Percentiles rank a stretch among this genome's conserved stretches.
These are phyloP conservation scores for Sterrhoptilus dennistouni DNA, from an alignment of 2,113 vertebrate species.

Conservation along the genomic window DNA sequence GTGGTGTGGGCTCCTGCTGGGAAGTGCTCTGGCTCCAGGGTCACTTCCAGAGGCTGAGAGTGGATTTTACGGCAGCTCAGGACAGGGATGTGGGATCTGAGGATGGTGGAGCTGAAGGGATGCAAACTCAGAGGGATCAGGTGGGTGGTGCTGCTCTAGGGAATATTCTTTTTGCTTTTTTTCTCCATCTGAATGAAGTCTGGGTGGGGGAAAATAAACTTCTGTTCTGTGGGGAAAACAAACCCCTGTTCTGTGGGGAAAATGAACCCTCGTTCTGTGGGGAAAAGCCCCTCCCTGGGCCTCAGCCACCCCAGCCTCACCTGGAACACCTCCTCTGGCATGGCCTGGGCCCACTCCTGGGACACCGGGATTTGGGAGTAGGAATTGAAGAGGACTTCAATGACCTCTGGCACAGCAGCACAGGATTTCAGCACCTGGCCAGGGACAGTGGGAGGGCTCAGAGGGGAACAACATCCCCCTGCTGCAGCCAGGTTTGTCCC, in stretches of 20 bases:
- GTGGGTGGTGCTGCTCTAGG: not conserved
- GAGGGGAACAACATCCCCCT: accelerated
- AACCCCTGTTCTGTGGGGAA: not conserved
- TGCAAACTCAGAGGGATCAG: not conserved
- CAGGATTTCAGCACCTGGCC: conserved; percentile 75
- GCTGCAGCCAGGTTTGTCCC: not conserved
- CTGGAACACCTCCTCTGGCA: conserved; percentile 71
- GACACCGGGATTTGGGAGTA: conserved; percentile 67
- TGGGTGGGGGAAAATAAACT: not conserved
- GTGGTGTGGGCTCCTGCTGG: not conserved
- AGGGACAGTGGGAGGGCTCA: accelerated
- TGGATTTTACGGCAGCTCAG: not conserved
- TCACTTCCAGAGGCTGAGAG: not conserved
- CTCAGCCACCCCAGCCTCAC: not conserved
- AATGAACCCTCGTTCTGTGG: accelerated
- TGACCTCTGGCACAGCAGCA: not conserved
- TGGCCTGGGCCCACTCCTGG: conserved; percentile 45
- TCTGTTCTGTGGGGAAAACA: not conserved
- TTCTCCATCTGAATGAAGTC: not conserved
- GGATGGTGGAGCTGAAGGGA: not conserved
- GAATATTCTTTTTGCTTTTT: not conserved
- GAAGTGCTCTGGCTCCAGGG: not conserved
- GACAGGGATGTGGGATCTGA: not conserved
- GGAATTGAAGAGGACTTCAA: conserved; percentile 77
- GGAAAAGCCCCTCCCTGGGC: not conserved